Evolutionary conservation across 2,797 vertebrate species (phyloP).

Genomic region (Taeniopygia guttata): DNA sequence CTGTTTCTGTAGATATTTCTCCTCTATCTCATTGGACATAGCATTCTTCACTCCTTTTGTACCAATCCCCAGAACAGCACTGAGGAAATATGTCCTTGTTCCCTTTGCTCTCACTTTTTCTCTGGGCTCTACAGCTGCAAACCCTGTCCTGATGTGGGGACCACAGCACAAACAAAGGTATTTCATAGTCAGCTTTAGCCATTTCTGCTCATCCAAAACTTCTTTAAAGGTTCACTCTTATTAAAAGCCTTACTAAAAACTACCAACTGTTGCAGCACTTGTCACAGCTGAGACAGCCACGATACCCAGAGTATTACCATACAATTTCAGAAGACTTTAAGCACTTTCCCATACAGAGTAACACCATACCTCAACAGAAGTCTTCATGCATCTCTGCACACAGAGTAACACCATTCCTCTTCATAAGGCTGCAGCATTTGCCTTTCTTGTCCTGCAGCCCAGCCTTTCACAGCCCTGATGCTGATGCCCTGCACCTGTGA

Average conservation of each 20-base stretch:
- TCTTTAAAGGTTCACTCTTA: not conserved
- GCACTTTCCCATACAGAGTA: not conserved
- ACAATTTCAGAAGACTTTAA: not conserved
- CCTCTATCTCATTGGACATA: not conserved
- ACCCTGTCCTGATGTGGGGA: not conserved
- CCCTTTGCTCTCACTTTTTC: fast-evolving
- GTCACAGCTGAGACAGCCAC: not conserved
- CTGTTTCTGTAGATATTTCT: not conserved
- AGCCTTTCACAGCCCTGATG: not conserved
- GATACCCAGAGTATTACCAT: not conserved
- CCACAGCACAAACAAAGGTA: not conserved
- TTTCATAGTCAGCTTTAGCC: not conserved
- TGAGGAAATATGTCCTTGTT: not conserved
- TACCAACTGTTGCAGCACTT: too few species aligned
- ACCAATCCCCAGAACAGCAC: fast-evolving
- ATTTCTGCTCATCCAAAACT: not conserved
- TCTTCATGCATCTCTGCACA: not conserved
- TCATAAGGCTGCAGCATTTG: fast-evolving
- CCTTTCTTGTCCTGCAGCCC: not conserved
- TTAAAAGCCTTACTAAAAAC: not conserved
- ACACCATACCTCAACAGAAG: not conserved
- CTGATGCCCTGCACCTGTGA: not conserved
- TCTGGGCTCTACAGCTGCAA: not conserved
- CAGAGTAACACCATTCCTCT: fast-evolving
- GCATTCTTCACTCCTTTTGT: not conserved